phyloP scores from a whole-genome alignment of 1,140 invertebrate species.

The Brachionus rotundiformis region DNA sequence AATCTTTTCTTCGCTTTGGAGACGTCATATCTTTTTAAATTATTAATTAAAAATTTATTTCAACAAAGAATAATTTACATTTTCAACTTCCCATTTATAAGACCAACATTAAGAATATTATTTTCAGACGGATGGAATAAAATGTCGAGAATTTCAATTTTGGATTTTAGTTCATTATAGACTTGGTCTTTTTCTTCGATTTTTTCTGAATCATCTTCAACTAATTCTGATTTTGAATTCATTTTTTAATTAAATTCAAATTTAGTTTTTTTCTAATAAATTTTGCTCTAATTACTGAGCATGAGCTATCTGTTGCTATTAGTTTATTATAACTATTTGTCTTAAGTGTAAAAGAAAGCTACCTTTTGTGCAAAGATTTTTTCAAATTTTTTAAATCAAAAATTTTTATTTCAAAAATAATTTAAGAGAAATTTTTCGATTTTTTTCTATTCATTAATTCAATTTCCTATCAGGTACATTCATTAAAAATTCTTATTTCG shows the following conservation, averaged over 20 bases:
- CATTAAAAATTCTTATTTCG: too few relatives aligned
- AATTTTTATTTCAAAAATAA: too few relatives aligned
- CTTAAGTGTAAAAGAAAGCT: neutral
- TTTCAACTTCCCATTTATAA: constrained; percentile 51
- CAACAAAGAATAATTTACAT: neutral
- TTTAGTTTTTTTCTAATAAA: neutral
- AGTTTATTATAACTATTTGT: neutral
- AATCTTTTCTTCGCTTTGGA: constrained; percentile 18
- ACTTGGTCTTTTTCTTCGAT: constrained; percentile 30
- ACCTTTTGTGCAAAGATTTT: too few relatives aligned
- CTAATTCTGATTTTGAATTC: neutral
- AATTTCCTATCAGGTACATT: too few relatives aligned
- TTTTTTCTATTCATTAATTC: too few relatives aligned
- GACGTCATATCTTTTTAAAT: constrained; percentile 19
- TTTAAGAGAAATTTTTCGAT: too few relatives aligned
- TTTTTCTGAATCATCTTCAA: neutral
- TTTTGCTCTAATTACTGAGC: neutral
- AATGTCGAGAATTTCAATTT: constrained; percentile 41
- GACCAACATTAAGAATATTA: constrained; percentile 6
- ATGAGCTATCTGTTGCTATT: neutral
- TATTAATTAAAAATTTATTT: neutral
- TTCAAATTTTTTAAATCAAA: too few relatives aligned
- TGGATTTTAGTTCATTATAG: constrained; percentile 26
- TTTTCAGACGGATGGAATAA: constrained; percentile 45
- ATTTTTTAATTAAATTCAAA: neutral